phyloP scores from a whole-genome alignment of 2,113 vertebrate species.

The Cygnus atratus region DNA sequence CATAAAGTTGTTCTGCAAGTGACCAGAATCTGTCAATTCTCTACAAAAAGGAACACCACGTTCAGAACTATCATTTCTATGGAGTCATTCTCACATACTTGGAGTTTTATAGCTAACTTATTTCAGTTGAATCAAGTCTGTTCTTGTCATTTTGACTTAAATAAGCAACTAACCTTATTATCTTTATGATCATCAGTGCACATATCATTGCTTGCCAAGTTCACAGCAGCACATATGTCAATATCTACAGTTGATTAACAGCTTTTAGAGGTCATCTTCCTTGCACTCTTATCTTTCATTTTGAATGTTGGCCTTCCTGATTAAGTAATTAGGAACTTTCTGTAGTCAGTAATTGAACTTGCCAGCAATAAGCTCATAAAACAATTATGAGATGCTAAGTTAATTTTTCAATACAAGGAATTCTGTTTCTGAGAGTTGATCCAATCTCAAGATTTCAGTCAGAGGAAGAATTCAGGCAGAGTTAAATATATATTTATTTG shows the following conservation, averaged over 20 bases:
- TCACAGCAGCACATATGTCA: background rate
- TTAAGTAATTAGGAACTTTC: background rate
- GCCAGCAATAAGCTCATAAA: background rate
- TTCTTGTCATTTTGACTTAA: constrained; percentile 33
- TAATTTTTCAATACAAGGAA: background rate
- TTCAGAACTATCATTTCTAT: background rate
- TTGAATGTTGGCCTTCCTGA: background rate
- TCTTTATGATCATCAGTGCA: background rate
- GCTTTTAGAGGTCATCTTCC: background rate
- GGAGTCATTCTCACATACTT: background rate
- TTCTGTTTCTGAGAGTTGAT: background rate
- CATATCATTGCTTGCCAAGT: background rate
- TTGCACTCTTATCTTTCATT: background rate
- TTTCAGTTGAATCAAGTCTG: background rate
- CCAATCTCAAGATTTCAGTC: background rate
- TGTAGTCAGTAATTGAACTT: background rate
- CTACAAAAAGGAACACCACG: background rate
- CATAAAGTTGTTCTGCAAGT: background rate
- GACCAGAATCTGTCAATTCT: background rate
- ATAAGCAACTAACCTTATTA: background rate
- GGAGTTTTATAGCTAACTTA: background rate
- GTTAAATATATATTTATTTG: background rate
- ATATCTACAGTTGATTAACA: background rate
- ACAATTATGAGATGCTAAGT: background rate
- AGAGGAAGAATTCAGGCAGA: background rate